A percentile compares a stretch with the other conserved stretches of the same genome.
Evolutionary conservation across 2,113 vertebrate genomes (phyloP).

Genomic region (Sylvicapra grimmia): DNA sequence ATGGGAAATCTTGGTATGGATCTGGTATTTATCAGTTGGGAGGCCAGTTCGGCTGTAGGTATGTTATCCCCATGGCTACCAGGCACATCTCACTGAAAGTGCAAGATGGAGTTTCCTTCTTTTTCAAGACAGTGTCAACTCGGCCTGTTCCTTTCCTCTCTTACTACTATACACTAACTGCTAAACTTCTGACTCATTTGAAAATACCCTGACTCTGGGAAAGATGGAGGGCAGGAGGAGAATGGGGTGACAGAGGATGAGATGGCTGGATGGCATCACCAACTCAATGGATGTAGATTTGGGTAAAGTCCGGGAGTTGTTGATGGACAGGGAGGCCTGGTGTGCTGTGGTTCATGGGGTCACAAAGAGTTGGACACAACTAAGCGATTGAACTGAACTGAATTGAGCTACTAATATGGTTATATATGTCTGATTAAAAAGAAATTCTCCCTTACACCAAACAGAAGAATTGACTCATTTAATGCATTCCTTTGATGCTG

Average conservation of each 20-base stretch:
- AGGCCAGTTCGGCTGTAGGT: neutral
- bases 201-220: neutral
- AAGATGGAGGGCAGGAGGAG: neutral
- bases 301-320: accelerated
- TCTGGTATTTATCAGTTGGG: neutral
- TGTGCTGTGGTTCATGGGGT: neutral
- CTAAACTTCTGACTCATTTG: neutral
- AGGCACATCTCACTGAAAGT: neutral
- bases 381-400: neutral
- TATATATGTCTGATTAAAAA: slow-evolving; percentile 45
- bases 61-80: neutral
- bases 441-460: neutral
- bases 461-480: neutral
- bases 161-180: neutral
- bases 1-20: neutral
- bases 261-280: neutral
- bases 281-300: neutral
- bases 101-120: neutral
- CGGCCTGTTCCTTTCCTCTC: neutral
- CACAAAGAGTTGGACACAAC: accelerated
- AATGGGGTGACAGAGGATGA: neutral
- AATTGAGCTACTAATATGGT: neutral
- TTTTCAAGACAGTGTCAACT: neutral
- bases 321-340: neutral
- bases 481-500: slow-evolving; percentile 16